Base-by-base conservation (phyloP, 2,113 vertebrate species). In the Malurus melanocephalus region DNA sequence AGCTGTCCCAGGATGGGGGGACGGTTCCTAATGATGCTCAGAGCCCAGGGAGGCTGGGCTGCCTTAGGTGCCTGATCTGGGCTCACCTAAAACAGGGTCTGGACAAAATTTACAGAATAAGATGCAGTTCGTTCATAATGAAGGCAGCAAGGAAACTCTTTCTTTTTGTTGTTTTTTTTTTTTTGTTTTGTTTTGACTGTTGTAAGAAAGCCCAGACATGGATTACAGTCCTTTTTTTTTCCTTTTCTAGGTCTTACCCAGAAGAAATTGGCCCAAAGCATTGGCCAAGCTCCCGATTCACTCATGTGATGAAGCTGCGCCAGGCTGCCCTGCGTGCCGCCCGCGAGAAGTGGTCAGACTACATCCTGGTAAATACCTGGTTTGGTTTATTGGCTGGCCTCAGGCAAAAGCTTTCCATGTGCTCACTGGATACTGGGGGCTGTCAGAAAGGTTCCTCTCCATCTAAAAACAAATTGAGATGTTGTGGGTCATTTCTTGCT, bases 221-320 rank as follows among this genome's bases (percentile, higher is more conserved):
- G 33, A 30, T 89, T 69, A 8, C 30, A 35, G 28, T 79, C 17
- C 52, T 43, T 33, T 59, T 32, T 59, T 32, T 32, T 23, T 51
- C 52, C 18, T 86, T 64, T 87, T 23, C 42, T 80, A 99, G 99
- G 57, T 98, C 97, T 74, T 99, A 99, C 82, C 97, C 98, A 55
- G 99, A 99, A 43, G 99, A 99, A 96, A 98, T 98, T 95, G 99
- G 99, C 52, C 98, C 99, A 2, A 99, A 99, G 78, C 99, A 99
- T 80, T 99, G 99, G 99, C 97, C 99, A 6, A 97, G 96, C 42
- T 99, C 99, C 51, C 97, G 99, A 16, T 99, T 99, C 95, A 96
- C 97, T 48, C 99, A 99, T 2, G 97, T 99, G 93, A 99, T 99
- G 99, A 99, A 98, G 87, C 98, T 99, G 43, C 97, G 98, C 6